Evolutionary conservation across 2,113 vertebrate genomes (phyloP).

Genomic region (Tympanuchus pallidicinctus): DNA sequence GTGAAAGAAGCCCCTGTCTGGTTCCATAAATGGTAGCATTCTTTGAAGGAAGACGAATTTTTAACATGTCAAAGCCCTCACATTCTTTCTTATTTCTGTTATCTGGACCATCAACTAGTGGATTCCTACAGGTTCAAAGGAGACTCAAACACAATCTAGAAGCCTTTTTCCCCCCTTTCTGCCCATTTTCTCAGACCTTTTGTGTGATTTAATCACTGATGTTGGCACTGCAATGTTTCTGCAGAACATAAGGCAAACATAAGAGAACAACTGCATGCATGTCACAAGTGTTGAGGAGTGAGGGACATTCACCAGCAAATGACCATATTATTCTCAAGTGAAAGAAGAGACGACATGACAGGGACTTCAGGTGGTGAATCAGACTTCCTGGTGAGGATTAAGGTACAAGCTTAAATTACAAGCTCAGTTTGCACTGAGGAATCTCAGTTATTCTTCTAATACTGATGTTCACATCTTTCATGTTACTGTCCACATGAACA

Average conservation of each 20-base stretch:
- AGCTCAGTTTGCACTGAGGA: neutral
- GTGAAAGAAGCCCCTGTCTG: neutral
- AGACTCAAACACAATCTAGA: neutral
- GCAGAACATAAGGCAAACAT: neutral
- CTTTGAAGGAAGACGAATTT: neutral
- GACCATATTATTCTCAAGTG: neutral
- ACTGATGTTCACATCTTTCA: neutral
- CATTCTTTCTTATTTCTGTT: neutral
- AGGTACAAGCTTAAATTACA: neutral
- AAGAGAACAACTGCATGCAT: neutral
- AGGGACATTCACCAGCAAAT: neutral
- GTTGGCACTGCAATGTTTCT: neutral
- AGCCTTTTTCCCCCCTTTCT: neutral
- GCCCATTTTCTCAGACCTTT: neutral
- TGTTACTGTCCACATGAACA: neutral
- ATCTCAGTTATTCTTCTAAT: neutral
- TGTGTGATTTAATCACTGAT: neutral
- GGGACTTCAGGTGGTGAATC: neutral
- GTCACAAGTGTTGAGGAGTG: neutral
- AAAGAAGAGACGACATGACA: neutral
- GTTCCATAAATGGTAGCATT: neutral
- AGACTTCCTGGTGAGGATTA: neutral
- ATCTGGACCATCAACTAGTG: neutral
- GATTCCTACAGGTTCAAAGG: neutral
- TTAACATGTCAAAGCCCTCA: neutral